These are phyloP conservation scores for Cryptops parisi DNA, from an alignment of 2,888 invertebrate species.

Conservation along the genomic window DNA sequence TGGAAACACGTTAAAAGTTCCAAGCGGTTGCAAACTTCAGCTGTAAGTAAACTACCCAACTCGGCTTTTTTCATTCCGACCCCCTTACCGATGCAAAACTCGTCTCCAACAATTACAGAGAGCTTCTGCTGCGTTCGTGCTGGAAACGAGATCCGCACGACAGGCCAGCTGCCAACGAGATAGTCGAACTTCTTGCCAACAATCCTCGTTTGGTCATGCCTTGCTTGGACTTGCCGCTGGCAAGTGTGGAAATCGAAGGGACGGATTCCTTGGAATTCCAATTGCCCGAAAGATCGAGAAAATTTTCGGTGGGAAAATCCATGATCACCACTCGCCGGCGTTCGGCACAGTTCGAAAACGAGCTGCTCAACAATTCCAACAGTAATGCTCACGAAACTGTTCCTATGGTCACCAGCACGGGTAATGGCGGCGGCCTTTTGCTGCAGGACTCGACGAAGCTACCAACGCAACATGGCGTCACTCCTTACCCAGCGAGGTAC, in stretches of 20 bases:
- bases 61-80: neutral
- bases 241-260: conserved; percentile 55
- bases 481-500: conserved; percentile 8
- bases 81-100: neutral
- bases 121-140: conserved; percentile 58
- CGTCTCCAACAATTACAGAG: conserved; percentile 38
- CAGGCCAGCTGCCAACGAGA: conserved; percentile 60
- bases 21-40: conserved; percentile 59
- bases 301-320: conserved; percentile 7
- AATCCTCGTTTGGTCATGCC: conserved; percentile 61
- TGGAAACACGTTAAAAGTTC: conserved; percentile 57
- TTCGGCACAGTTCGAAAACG: conserved; percentile 1
- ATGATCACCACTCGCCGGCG: neutral
- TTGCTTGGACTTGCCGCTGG: conserved; percentile 57
- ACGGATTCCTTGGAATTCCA: conserved; percentile 43
- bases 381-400: neutral
- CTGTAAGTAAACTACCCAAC: conserved; percentile 42
- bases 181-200: conserved; percentile 64
- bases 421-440: conserved; percentile 11
- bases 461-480: neutral
- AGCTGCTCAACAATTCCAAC: neutral
- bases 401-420: conserved; percentile 10
- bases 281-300: conserved; percentile 29
- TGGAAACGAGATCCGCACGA: conserved; percentile 55
- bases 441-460: conserved; percentile 5